A percentile compares a stretch with the other conserved stretches of the same genome.
These are phyloP conservation scores for Gnathonemus longibarbis DNA, from an alignment of 2,113 vertebrate genomes.

Conservation along the genomic window DNA sequence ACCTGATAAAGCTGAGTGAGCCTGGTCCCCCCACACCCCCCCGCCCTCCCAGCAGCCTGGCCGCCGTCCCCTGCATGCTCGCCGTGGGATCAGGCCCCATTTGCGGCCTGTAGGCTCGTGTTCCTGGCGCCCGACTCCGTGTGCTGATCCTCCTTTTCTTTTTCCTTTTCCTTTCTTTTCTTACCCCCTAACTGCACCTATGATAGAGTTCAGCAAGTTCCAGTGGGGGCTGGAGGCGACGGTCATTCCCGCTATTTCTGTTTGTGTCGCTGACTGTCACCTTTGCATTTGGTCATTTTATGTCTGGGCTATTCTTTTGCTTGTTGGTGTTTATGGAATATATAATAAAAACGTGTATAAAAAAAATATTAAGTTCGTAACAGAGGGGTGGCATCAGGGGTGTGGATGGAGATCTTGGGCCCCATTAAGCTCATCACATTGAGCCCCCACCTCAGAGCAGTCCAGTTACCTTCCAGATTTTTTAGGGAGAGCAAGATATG, in stretches of 20 bases:
- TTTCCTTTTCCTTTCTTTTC: neutral
- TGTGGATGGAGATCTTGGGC: neutral
- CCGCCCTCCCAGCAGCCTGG: neutral
- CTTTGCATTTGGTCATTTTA: neutral
- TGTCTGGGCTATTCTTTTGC: neutral
- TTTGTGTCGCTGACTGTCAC: neutral
- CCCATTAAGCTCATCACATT: neutral
- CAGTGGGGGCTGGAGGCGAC: neutral
- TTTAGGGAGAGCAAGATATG: neutral
- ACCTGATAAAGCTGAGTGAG: constrained; percentile 44
- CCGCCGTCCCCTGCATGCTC: neutral
- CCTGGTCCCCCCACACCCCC: no score
- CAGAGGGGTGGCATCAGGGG: neutral
- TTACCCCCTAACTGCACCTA: neutral
- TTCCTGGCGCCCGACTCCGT: constrained; percentile 7
- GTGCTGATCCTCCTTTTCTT: neutral
- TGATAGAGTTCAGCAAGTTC: neutral
- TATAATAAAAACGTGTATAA: neutral
- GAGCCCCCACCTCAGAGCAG: neutral
- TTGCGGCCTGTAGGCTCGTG: constrained; percentile 25
- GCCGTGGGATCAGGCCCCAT: neutral
- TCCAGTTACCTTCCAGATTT: neutral
- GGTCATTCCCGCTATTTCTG: neutral
- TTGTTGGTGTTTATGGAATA: neutral
- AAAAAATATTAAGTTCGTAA: neutral